Conservation (phyloP, 2,797 vertebrate genomes). For the Lepidocolaptes lacrymiger region DNA sequence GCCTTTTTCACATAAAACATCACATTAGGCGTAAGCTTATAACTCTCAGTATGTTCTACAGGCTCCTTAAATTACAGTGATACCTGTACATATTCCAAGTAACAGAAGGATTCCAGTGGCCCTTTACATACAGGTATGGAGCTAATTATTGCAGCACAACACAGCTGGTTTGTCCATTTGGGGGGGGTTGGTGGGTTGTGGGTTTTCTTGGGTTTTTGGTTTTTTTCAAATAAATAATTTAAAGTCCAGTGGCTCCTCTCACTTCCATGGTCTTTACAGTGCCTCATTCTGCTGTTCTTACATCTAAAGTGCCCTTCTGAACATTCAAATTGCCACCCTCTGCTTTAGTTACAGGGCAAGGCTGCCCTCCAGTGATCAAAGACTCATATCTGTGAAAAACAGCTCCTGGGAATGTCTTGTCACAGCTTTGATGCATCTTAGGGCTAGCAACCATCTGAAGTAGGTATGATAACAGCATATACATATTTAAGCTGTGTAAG, state of each 20-base stretch:
- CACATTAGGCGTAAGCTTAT: neutral
- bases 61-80: neutral
- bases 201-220: neutral
- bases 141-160: neutral
- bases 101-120: neutral
- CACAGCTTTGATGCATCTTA: neutral
- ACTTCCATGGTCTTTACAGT: neutral
- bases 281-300: neutral
- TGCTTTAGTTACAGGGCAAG: neutral
- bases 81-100: neutral
- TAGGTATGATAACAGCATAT: neutral
- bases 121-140: neutral
- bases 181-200: accelerated
- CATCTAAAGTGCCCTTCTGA: neutral
- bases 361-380: constrained; percentile 47
- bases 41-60: neutral
- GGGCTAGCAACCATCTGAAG: neutral
- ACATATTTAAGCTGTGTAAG: neutral
- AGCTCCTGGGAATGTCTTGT: neutral
- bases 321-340: too few species aligned
- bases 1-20: neutral
- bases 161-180: neutral
- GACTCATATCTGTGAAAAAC: neutral
- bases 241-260: neutral
- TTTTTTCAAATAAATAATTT: neutral